Evolutionary conservation across 2,888 invertebrate species (phyloP).

Genomic region (Micoletzkya japonica): DNA sequence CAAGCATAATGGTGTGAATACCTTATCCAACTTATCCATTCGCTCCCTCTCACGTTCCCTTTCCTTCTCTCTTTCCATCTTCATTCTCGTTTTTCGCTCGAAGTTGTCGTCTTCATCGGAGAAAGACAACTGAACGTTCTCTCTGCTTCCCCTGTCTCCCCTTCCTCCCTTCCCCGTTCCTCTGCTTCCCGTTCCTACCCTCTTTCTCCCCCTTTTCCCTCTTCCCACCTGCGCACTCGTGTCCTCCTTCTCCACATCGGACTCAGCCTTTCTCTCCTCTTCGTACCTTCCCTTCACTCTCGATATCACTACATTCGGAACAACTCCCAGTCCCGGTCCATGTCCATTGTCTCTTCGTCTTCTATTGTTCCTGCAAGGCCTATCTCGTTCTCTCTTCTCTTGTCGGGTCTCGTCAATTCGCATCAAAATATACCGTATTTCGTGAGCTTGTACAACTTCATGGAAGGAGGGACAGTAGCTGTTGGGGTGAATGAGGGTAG

Average conservation of each 20-base stretch:
- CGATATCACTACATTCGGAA: slow-evolving; percentile 50
- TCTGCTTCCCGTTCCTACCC: not conserved
- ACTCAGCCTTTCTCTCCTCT: slow-evolving; percentile 40
- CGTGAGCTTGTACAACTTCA: slow-evolving; percentile 26
- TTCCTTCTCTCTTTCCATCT: slow-evolving; percentile 25
- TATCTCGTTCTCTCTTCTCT: too few species aligned
- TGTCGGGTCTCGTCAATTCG: too few species aligned
- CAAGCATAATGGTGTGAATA: too few species aligned
- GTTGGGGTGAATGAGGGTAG: slow-evolving; percentile 14
- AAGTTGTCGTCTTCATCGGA: slow-evolving; percentile 52
- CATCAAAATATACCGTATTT: slow-evolving; percentile 1
- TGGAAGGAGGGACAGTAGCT: slow-evolving; percentile 23
- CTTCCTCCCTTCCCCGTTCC: too few species aligned
- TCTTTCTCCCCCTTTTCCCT: not conserved
- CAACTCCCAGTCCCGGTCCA: slow-evolving; percentile 10
- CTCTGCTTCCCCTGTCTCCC: not conserved
- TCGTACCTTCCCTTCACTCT: slow-evolving; percentile 28
- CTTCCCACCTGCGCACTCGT: slow-evolving; percentile 42
- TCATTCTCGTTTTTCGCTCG: slow-evolving; percentile 32
- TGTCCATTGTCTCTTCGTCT: slow-evolving; percentile 8
- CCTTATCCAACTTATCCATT: slow-evolving; percentile 31
- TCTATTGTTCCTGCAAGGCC: too few species aligned
- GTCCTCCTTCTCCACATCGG: slow-evolving; percentile 57
- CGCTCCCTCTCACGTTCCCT: slow-evolving; percentile 23
- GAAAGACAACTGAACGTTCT: slow-evolving; percentile 47